phyloP scores from a whole-genome alignment of 2,113 vertebrate genomes.

The Ophthalmolycus amberensis region DNA sequence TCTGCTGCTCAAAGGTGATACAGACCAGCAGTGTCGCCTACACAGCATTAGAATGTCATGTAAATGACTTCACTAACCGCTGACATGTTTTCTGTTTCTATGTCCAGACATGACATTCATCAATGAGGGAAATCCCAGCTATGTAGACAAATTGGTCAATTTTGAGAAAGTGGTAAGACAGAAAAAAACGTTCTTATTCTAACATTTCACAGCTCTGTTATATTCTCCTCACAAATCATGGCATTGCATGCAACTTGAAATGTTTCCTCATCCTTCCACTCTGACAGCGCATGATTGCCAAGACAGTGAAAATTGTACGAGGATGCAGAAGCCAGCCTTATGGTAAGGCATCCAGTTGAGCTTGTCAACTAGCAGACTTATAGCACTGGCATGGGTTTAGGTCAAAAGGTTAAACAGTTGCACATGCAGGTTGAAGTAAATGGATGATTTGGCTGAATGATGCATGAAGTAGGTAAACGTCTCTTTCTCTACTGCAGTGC shows the following conservation, averaged over 20 bases:
- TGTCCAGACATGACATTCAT: conserved; percentile 94
- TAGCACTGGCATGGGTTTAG: too few species aligned
- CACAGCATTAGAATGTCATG: neutral
- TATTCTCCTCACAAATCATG: neutral
- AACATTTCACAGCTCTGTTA: neutral
- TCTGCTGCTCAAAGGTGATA: conserved; percentile 94
- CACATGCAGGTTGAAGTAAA: neutral
- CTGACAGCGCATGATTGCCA: conserved; percentile 92
- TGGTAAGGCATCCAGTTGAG: conserved; percentile 73
- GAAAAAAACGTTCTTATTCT: too few species aligned
- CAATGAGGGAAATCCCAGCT: conserved; percentile 92
- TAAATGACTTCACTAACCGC: neutral
- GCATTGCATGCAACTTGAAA: neutral
- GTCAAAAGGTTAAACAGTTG: neutral
- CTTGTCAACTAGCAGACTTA: neutral
- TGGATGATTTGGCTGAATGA: neutral
- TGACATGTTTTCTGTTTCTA: neutral
- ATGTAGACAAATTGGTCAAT: conserved; percentile 92
- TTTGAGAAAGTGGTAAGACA: conserved; percentile 96
- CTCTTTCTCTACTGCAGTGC: conserved; percentile 78
- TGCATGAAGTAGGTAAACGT: neutral
- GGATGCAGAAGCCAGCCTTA: conserved; percentile 87
- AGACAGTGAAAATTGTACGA: conserved; percentile 87
- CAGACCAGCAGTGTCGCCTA: neutral
- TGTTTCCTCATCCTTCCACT: conserved; percentile 1